Percentiles rank a stretch among this genome's conserved stretches.
Evolutionary conservation across 2,113 vertebrate genomes (phyloP).

Genomic region (Ciconia stormi): DNA sequence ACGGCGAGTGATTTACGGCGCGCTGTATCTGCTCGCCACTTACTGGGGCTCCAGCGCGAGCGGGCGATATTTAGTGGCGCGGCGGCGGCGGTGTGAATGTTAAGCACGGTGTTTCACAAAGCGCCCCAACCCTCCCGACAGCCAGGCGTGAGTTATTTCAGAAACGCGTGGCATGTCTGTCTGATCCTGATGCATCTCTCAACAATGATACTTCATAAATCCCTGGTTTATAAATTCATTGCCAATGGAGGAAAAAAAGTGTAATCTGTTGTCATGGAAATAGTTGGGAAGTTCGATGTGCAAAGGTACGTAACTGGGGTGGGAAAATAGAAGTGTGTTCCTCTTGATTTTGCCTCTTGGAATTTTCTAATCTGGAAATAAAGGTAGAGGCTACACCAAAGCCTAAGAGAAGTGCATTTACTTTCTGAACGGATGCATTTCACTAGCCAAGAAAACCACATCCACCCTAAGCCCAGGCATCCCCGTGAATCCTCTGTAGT

Average conservation of each 20-base stretch:
- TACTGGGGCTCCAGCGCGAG: neutral
- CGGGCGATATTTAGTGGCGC: neutral
- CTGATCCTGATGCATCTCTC: constrained; percentile 52
- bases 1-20: neutral
- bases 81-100: neutral
- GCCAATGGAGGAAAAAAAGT: constrained; percentile 38
- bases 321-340: neutral
- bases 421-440: neutral
- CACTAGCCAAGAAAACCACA: neutral
- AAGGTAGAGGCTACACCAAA: neutral
- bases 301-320: neutral
- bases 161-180: constrained; percentile 2
- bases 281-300: constrained; percentile 23
- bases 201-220: constrained; percentile 61
- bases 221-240: constrained; percentile 52
- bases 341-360: neutral
- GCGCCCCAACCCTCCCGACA: neutral
- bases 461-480: neutral
- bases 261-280: constrained; percentile 71
- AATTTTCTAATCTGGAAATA: neutral
- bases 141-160: constrained; percentile 51
- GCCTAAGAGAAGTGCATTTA: neutral
- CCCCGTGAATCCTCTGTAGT: neutral
- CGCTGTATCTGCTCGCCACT: neutral
- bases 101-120: constrained; percentile 17